A percentile compares a stretch with the other conserved stretches of the same genome.
Conservation (phyloP, 2,888 invertebrate species). For the Uloborus plumipes region DNA sequence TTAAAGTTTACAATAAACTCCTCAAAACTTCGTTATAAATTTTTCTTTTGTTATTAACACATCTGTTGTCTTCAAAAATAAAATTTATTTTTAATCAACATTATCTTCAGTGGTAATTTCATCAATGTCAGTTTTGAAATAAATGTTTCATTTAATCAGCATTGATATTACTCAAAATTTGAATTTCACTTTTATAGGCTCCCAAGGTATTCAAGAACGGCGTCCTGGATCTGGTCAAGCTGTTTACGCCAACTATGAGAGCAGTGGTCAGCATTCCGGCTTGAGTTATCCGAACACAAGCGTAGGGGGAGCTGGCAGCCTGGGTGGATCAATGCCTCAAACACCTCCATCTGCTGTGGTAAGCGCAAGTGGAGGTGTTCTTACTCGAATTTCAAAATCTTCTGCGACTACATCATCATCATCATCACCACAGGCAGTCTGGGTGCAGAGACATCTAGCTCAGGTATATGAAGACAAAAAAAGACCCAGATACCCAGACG, state of each 20-base stretch:
- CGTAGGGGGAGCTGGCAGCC: conserved; percentile 44
- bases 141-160: no score
- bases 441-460: conserved; percentile 75
- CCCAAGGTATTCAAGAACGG: conserved; percentile 70
- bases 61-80: no score
- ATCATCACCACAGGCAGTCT: conserved; percentile 78
- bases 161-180: no score
- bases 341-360: conserved; percentile 57
- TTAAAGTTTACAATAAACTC: no score
- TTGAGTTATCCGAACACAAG: conserved; percentile 65
- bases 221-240: conserved; percentile 81
- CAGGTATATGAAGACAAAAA: conserved; percentile 72
- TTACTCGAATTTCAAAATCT: conserved; percentile 79
- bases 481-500: not conserved
- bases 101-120: no score
- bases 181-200: conserved; percentile 29
- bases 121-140: no score
- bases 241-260: conserved; percentile 81
- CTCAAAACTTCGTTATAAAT: no score
- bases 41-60: no score
- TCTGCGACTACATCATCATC: conserved; percentile 78
- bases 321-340: conserved; percentile 59
- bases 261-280: conserved; percentile 71
- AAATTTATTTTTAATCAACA: no score
- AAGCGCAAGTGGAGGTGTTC: conserved; percentile 69